A percentile compares a stretch with the other conserved stretches of the same genome.
Evolutionary conservation across 2,113 vertebrate species (phyloP).

Genomic region (Salvator merianae): DNA sequence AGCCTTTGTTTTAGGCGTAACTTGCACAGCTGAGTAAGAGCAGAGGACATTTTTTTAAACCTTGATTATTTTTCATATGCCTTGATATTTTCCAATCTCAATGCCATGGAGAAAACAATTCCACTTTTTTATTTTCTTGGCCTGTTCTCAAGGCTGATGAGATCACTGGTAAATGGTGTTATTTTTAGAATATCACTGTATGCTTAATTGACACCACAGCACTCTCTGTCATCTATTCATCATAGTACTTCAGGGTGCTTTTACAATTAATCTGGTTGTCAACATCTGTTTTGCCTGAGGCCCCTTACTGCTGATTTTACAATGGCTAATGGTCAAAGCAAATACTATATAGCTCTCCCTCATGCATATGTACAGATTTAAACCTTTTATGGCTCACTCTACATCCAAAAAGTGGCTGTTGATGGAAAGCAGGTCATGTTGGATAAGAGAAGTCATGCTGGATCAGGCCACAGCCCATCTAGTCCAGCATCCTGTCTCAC

Average conservation of each 20-base stretch:
- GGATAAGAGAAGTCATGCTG: too few species aligned
- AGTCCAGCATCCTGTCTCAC: too few species aligned
- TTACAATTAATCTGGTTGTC: not conserved
- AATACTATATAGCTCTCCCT: not conserved
- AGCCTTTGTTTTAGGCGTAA: not conserved
- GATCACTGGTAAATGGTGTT: not conserved
- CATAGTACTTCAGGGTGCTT: not conserved
- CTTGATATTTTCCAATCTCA: not conserved
- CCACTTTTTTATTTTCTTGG: not conserved
- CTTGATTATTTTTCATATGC: not conserved
- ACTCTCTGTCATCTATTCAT: not conserved
- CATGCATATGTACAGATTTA: too few species aligned
- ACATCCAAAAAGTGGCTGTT: too few species aligned
- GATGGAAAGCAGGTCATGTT: too few species aligned
- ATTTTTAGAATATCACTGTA: not conserved
- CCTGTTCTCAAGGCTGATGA: not conserved
- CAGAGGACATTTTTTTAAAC: conserved; percentile 2
- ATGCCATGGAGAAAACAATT: not conserved
- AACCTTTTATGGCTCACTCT: too few species aligned
- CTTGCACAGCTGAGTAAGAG: not conserved
- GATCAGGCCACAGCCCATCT: too few species aligned
- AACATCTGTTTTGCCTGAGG: not conserved
- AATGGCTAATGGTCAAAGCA: not conserved
- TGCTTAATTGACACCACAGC: not conserved
- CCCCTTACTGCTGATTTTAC: not conserved